A percentile compares a stretch with the other conserved stretches of the same genome.
Evolutionary conservation across 1,140 invertebrate species (phyloP).

Genomic region (Chelonus insularis): DNA sequence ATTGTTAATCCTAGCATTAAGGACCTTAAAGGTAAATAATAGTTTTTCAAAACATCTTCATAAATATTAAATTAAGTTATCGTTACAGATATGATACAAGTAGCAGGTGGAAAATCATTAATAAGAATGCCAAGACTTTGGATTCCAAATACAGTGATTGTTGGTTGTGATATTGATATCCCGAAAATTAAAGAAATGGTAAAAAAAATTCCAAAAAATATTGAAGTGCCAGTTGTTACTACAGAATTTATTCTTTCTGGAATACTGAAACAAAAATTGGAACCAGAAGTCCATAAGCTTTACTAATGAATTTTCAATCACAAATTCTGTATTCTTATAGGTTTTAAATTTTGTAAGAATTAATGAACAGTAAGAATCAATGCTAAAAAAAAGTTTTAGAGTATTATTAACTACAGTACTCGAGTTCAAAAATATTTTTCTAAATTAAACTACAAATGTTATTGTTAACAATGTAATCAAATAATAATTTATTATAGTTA

Average conservation of each 20-base stretch:
- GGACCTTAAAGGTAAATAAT: constrained; percentile 57
- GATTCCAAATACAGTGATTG: constrained; percentile 48
- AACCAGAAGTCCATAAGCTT: constrained; percentile 35
- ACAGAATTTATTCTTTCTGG: constrained; percentile 58
- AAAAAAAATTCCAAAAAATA: constrained; percentile 42
- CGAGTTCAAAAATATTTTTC: too few species aligned
- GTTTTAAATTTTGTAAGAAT: too few species aligned
- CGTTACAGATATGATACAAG: constrained; percentile 52
- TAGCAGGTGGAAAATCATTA: constrained; percentile 48
- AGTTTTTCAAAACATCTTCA: too few species aligned
- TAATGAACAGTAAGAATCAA: too few species aligned
- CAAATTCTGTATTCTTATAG: too few species aligned
- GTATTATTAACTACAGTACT: too few species aligned
- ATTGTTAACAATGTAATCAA: too few species aligned
- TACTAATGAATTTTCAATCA: not conserved
- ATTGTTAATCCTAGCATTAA: constrained; percentile 48
- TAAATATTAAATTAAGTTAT: too few species aligned
- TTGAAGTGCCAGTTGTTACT: constrained; percentile 45
- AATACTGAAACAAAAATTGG: constrained; percentile 54
- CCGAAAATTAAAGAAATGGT: constrained; percentile 45
- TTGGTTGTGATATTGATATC: constrained; percentile 49
- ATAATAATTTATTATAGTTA: too few species aligned
- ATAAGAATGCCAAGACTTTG: constrained; percentile 45
- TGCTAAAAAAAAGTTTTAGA: too few species aligned
- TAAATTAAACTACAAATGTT: too few species aligned